Percentiles rank a stretch among this genome's conserved stretches.
phyloP scores from a whole-genome alignment of 2,113 vertebrate species.

The Camarhynchus parvulus region DNA sequence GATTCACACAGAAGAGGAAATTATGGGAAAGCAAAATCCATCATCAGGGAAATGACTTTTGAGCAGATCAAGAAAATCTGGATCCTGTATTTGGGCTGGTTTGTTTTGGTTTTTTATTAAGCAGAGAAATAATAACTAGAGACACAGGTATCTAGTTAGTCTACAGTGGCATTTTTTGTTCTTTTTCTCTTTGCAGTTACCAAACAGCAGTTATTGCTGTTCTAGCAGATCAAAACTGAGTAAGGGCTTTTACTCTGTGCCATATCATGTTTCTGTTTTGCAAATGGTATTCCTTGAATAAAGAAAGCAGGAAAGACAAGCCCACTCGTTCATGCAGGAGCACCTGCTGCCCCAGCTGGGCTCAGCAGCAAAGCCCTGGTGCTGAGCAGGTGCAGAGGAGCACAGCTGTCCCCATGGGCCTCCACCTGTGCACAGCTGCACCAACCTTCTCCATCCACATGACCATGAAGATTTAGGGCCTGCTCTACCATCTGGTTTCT shows the following conservation, averaged over 20 bases:
- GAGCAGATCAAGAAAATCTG: not conserved
- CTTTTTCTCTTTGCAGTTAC: not conserved
- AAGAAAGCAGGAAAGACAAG: not conserved
- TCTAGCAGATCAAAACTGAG: not conserved
- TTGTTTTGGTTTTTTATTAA: not conserved
- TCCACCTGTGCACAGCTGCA: not conserved
- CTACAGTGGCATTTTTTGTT: not conserved
- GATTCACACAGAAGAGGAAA: not conserved
- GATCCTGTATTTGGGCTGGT: not conserved
- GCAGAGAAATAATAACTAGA: not conserved
- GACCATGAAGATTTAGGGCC: not conserved
- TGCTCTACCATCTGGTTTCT: not conserved
- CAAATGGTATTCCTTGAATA: not conserved
- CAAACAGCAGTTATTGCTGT: not conserved
- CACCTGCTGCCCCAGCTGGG: not conserved
- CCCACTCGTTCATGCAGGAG: rapidly evolving
- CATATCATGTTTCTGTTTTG: not conserved
- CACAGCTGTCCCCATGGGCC: not conserved
- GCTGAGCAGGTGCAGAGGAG: not conserved
- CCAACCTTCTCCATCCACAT: rapidly evolving
- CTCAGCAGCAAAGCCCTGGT: not conserved
- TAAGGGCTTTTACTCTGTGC: not conserved
- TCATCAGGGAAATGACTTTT: not conserved
- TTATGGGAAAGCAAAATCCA: not conserved
- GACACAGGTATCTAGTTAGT: not conserved